Base-by-base conservation (phyloP, 2,113 vertebrate species). In the Notiomystis cincta region DNA sequence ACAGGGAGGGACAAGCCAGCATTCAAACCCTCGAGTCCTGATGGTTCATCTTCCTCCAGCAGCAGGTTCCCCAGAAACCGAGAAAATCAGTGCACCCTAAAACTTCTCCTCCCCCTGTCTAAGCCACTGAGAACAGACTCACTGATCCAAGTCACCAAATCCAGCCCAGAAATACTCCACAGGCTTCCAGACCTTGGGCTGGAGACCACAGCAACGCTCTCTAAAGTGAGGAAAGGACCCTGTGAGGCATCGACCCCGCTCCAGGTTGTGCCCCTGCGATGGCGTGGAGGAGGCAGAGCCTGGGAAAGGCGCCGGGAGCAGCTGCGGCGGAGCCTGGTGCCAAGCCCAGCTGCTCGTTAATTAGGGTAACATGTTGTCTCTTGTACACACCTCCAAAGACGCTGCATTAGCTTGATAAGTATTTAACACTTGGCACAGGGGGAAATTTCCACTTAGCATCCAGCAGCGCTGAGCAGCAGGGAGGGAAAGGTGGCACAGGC, bases 361-460 rank as follows among this genome's bases (percentile, higher is more conserved):
- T 87, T 64, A 91, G 31, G 82, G 93, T 50, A 95, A 92, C 96
- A 93, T 92, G 97, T 93, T 96, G 96, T 53, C 90, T 97, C 97
- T 92, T 82, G 94, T 89, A 85, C 37, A n/a, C 79, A 89, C 96
- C 96, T 96, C 90, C 67, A 80, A 93, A 93, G 97, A 94, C 67
- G 78, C 96, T 61, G 82, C 30, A 91, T 93, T 89, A 96, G 91
- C 95, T 81, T 71, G 91, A 53, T 75, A 78, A 95, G 92, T 88
- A 83, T 91, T 95, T 95, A 94, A 86, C 73, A 61, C 95, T 96
- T 96, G 97, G 94, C 97, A 96, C 82, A 0, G 50, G 61, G 91
- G 87, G 79, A 64, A 82, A 82, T 92, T 96, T 94, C 91, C 95
- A 92, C 80, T 96, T 79, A 87, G 73, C 94, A 94, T 93, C 96